These are phyloP conservation scores for Hartigia nigra DNA, from an alignment of 2,888 invertebrate genomes.

Conservation along the genomic window DNA sequence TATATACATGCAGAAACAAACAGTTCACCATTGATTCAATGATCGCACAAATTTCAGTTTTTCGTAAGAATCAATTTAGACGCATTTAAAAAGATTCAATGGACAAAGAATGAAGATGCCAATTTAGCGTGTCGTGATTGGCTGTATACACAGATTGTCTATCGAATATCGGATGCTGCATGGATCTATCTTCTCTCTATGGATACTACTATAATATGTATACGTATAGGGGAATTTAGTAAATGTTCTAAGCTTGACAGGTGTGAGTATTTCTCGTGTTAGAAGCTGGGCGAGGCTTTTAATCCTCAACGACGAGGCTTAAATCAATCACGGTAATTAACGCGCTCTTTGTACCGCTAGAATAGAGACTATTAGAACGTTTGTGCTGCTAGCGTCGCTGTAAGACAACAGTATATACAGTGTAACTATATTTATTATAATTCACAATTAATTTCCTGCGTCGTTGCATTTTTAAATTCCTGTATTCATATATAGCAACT, in stretches of 20 bases:
- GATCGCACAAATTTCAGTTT: not conserved
- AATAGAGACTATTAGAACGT: constrained; percentile 50
- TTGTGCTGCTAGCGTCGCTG: constrained; percentile 14
- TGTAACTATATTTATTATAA: not conserved
- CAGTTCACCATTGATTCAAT: not conserved
- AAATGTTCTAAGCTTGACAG: not conserved
- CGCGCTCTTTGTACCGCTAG: constrained; percentile 55
- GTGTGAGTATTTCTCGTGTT: constrained; percentile 23
- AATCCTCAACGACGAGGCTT: constrained; percentile 49
- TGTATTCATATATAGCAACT: not conserved
- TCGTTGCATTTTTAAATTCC: not conserved
- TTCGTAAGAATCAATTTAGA: not conserved
- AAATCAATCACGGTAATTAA: constrained; percentile 63
- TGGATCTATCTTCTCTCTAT: not conserved
- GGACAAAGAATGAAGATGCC: not conserved
- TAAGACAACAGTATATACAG: not conserved
- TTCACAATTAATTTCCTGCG: not conserved
- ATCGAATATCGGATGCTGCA: not conserved
- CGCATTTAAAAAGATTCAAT: not conserved
- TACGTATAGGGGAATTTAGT: not conserved
- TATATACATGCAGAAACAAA: not conserved
- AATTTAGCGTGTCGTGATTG: not conserved
- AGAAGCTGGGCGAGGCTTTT: constrained; percentile 47
- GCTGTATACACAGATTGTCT: not conserved
- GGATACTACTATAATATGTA: not conserved